Percentiles rank a stretch among this genome's conserved stretches.
phyloP scores from a whole-genome alignment of 2,888 invertebrate species.

The Nowickia ferox region DNA sequence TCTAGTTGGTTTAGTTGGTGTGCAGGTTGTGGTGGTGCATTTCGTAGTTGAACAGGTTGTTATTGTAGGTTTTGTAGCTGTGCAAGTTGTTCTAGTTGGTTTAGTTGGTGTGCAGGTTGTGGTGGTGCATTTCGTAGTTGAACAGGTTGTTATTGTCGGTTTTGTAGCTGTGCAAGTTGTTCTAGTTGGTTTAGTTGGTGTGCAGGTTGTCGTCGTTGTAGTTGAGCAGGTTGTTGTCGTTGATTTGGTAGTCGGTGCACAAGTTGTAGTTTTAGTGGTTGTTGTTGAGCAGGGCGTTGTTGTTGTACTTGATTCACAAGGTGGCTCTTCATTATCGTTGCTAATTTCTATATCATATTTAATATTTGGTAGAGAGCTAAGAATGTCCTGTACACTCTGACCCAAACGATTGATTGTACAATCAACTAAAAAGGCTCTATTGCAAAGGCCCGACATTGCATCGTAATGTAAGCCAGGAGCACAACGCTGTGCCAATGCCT shows the following conservation, averaged over 20 bases:
- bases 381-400: not conserved
- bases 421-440: slow-evolving; percentile 62
- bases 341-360: not conserved
- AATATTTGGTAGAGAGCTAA: not conserved
- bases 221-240: not conserved
- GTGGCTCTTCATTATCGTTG: not conserved
- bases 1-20: not conserved
- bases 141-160: not conserved
- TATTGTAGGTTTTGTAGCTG: not conserved
- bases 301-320: not conserved
- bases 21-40: too few relatives aligned
- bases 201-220: not conserved
- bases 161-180: not conserved
- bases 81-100: not conserved
- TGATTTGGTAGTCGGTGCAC: not conserved
- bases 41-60: not conserved
- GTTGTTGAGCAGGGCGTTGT: not conserved
- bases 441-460: slow-evolving; percentile 39
- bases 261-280: not conserved
- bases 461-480: slow-evolving; percentile 63
- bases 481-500: slow-evolving; percentile 43
- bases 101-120: not conserved
- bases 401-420: slow-evolving; percentile 50
- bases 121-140: not conserved
- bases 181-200: not conserved